phyloP scores from a whole-genome alignment of 2,888 invertebrate species.

The Amblyjoppa proteus region DNA sequence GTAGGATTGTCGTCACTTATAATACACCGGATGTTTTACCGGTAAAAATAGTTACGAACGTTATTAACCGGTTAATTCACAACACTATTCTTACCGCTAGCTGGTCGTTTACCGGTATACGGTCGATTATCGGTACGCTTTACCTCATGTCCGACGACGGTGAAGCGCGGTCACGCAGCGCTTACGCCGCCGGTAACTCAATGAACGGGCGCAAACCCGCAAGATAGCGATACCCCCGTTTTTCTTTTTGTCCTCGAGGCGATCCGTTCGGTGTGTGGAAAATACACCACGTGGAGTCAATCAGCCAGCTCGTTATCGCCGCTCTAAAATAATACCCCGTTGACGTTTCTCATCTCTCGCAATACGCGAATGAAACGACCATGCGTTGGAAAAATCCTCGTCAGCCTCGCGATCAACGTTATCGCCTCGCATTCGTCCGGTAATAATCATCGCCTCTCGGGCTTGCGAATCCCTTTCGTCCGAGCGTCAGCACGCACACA shows the following conservation, averaged over 20 bases:
- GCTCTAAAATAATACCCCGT: slow-evolving; percentile 2
- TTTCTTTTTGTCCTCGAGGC: background rate
- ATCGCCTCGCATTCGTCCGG: background rate
- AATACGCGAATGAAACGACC: background rate
- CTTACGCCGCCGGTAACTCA: background rate
- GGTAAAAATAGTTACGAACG: too few relatives aligned
- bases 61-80: too few relatives aligned
- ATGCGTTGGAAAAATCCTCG: slow-evolving; percentile 49
- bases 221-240: slow-evolving; percentile 6
- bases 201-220: background rate
- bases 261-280: background rate
- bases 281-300: slow-evolving; percentile 44
- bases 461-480: background rate
- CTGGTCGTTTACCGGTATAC: too few relatives aligned
- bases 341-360: slow-evolving; percentile 19
- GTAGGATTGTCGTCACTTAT: too few relatives aligned
- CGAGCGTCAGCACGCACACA: slow-evolving; percentile 6
- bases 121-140: too few relatives aligned
- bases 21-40: too few relatives aligned
- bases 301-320: slow-evolving; percentile 23
- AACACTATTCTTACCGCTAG: too few relatives aligned
- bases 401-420: slow-evolving; percentile 10
- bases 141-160: background rate
- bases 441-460: slow-evolving; percentile 5
- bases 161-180: background rate